Conservation (phyloP, 2,113 vertebrate genomes). For the Lagenorhynchus albirostris region DNA sequence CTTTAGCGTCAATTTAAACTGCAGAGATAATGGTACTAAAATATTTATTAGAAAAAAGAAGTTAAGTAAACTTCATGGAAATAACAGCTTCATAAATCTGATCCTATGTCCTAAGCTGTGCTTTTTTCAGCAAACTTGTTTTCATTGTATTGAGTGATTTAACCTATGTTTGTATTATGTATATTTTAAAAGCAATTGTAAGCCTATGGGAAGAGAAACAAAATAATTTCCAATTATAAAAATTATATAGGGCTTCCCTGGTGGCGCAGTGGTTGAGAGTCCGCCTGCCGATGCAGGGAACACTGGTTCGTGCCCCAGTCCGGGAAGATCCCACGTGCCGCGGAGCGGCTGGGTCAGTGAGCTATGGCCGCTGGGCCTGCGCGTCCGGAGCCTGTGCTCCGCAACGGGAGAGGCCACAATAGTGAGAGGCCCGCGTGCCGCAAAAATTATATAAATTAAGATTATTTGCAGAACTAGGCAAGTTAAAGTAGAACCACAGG, state of each 20-base stretch:
- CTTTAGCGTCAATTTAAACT: constrained; percentile 1
- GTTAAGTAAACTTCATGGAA: background rate
- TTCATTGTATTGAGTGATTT: constrained; percentile 9
- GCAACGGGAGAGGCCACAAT: too few species aligned
- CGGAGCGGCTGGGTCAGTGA: too few species aligned
- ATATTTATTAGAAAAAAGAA: background rate
- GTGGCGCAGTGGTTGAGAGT: too few species aligned
- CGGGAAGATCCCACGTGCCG: too few species aligned
- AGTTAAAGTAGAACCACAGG: background rate
- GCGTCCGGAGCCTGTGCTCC: too few species aligned
- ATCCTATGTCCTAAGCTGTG: background rate
- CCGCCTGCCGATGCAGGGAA: too few species aligned
- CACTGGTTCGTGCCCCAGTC: too few species aligned
- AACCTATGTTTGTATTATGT: background rate
- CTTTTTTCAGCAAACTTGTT: background rate
- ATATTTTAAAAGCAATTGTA: background rate
- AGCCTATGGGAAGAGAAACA: background rate
- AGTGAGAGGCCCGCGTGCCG: too few species aligned
- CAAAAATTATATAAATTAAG: background rate
- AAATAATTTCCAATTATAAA: background rate
- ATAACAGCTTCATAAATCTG: background rate
- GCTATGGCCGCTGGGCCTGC: too few species aligned
- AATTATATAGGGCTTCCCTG: too few species aligned
- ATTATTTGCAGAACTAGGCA: background rate
- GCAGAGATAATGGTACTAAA: background rate